These are phyloP conservation scores for Poecilia gillii DNA, from an alignment of 2,797 vertebrate species.

Conservation along the genomic window DNA sequence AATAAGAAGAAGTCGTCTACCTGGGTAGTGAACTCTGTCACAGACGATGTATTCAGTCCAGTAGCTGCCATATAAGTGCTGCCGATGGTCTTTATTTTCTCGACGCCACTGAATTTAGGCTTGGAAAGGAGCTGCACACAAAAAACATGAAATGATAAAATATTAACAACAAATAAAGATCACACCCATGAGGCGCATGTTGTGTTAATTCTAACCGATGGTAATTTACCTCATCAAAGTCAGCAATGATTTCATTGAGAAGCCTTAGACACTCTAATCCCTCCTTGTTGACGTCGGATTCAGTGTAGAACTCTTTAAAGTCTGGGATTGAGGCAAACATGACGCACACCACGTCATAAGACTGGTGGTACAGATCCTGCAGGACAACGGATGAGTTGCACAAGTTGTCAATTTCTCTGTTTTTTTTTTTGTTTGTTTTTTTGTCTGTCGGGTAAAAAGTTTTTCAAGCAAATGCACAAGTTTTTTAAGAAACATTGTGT, in stretches of 20 bases:
- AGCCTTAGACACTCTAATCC: constrained; percentile 97
- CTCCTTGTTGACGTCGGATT: constrained; percentile 98
- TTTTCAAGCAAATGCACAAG: not conserved
- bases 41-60: constrained; percentile 88
- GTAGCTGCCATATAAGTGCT: constrained; percentile 99
- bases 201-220: not conserved
- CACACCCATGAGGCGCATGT: not conserved
- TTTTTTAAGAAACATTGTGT: too few species aligned
- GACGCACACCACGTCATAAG: constrained; percentile 96
- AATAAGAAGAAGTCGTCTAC: constrained; percentile 60
- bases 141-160: constrained; percentile 15
- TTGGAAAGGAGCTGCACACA: constrained; percentile 89
- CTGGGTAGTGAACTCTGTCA: constrained; percentile 86
- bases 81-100: constrained; percentile 99
- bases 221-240: constrained; percentile 93
- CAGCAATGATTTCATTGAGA: constrained; percentile 97
- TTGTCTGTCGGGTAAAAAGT: not conserved
- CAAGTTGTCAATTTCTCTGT: not conserved
- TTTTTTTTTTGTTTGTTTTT: not conserved
- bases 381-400: constrained; percentile 16
- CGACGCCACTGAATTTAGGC: constrained; percentile 97
- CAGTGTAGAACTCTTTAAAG: constrained; percentile 99
- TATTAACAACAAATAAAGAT: not conserved
- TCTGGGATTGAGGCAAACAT: constrained; percentile 99
- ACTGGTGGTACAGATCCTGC: constrained; percentile 98